A percentile compares a stretch with the other conserved stretches of the same genome.
Evolutionary conservation across 2,113 vertebrate species (phyloP).

Genomic region (Carassius gibelio): DNA sequence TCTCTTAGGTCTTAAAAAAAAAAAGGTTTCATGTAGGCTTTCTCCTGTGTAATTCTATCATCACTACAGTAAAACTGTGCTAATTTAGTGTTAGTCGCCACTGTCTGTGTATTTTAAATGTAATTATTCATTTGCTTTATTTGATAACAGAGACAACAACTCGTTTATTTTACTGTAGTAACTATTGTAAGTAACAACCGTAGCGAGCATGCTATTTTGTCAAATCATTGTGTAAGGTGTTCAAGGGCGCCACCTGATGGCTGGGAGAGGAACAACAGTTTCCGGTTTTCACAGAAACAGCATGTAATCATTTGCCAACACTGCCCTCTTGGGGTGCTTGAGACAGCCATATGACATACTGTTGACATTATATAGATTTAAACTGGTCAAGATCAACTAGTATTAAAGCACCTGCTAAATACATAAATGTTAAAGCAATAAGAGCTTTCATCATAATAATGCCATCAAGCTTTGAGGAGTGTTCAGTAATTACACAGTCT

Average conservation of each 20-base stretch:
- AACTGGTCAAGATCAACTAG: background rate
- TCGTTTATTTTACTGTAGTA: background rate
- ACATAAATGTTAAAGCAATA: background rate
- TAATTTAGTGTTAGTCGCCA: background rate
- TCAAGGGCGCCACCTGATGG: background rate
- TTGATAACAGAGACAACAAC: background rate
- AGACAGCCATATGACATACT: background rate
- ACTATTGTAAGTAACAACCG: background rate
- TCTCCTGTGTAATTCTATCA: no score
- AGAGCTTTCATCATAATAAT: background rate
- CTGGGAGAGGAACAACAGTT: background rate
- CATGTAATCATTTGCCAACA: background rate
- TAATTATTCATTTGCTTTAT: no score
- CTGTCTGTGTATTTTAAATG: no score
- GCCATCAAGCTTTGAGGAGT: background rate
- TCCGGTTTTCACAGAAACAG: background rate
- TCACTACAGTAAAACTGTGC: background rate
- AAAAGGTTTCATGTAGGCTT: background rate
- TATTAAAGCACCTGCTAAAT: background rate
- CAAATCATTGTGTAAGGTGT: background rate
- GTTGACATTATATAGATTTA: background rate
- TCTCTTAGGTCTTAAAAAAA: background rate
- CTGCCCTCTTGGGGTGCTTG: conserved; percentile 11
- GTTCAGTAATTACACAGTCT: background rate
- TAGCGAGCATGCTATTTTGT: background rate